Evolutionary conservation across 2,797 vertebrate genomes (phyloP).

Genomic region (Ficedula albicollis): DNA sequence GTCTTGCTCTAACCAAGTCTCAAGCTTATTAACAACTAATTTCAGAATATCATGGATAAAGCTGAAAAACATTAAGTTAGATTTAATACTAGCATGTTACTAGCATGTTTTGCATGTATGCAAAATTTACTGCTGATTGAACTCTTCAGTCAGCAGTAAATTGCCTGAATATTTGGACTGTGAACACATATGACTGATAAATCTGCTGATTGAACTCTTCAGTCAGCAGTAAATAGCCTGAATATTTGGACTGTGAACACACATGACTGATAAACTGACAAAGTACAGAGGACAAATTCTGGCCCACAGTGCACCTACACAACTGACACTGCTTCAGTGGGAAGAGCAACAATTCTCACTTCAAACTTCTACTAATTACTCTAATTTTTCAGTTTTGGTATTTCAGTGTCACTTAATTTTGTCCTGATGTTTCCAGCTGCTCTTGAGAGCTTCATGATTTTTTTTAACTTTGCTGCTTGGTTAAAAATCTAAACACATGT

Average conservation of each 20-base stretch:
- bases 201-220: not conserved
- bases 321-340: not conserved
- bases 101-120: too few relatives aligned
- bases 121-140: not conserved
- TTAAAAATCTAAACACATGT: not conserved
- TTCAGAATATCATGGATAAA: not conserved
- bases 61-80: not conserved
- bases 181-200: not conserved
- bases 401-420: not conserved
- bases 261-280: not conserved
- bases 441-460: conserved; percentile 15
- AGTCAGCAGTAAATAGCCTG: not conserved
- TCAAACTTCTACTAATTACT: not conserved
- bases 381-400: not conserved
- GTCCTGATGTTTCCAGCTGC: not conserved
- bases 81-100: not conserved
- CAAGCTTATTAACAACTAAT: not conserved
- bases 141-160: not conserved
- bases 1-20: not conserved
- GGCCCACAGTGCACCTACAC: not conserved
- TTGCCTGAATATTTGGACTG: not conserved
- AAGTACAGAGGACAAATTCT: not conserved
- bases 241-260: not conserved
- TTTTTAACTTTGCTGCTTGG: not conserved
- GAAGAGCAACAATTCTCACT: not conserved